Conservation (phyloP, 2,113 vertebrate species). For the Sitta europaea region DNA sequence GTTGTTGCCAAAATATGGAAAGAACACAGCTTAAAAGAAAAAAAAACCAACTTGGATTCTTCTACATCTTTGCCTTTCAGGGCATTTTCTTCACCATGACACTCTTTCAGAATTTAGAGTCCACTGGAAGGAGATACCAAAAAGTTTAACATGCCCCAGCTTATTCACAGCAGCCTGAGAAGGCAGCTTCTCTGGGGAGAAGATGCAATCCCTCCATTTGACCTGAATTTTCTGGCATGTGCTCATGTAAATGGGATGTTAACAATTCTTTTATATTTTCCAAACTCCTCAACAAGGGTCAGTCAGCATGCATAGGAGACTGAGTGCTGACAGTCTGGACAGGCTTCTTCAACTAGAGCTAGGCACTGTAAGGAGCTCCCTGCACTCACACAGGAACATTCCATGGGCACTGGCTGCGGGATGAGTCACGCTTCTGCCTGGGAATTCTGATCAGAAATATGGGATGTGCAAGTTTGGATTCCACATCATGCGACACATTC, state of each 20-base stretch:
- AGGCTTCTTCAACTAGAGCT: not conserved
- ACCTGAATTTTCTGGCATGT: not conserved
- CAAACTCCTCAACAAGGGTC: not conserved
- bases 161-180: not conserved
- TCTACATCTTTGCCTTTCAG: not conserved
- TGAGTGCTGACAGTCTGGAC: not conserved
- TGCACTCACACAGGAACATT: not conserved
- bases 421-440: not conserved
- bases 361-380: not conserved
- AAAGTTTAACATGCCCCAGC: not conserved
- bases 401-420: not conserved
- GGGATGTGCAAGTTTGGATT: not conserved
- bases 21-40: not conserved
- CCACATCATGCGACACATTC: not conserved
- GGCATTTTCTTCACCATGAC: not conserved
- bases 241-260: not conserved
- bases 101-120: not conserved
- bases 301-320: not conserved
- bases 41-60: not conserved
- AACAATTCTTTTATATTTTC: not conserved
- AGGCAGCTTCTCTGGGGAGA: not conserved
- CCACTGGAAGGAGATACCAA: not conserved
- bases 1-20: not conserved
- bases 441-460: not conserved
- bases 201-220: not conserved